Evolutionary conservation across 2,797 vertebrate species (phyloP), one percentile per base, ranked within the genome.

Genomic region (Cossypha niveicapilla): DNA sequence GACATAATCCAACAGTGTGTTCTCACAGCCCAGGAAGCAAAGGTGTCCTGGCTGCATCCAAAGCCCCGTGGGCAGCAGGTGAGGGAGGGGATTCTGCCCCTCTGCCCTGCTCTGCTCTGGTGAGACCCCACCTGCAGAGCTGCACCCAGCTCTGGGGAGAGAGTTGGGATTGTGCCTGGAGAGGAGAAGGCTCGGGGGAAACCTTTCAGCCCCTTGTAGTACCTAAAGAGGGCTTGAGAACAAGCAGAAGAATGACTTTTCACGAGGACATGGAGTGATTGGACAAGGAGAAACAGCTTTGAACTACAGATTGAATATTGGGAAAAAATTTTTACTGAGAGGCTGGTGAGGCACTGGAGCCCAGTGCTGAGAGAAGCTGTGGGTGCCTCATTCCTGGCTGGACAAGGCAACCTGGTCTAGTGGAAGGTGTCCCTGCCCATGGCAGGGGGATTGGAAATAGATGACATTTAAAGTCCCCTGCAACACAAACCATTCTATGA

Each of bases 391-490:
- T 13, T 13, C 30, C 6, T 56, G 27, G 18, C 1, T 61, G n/a
- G 10, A 21, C 0, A 2, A 13, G 30, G 30, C 5, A 51, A 0
- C 7, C 25, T 9, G 22, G n/a, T 28, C 34, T 32, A 22, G 4
- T 5, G 28, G 28, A 56, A 62, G 13, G 17, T 37, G 35, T 22
- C 35, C 8, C 23, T 48, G n/a, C 13, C 13, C 42, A 18, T 37
- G 48, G 42, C 16, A 82, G 13, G 4, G 19, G 6, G 7, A 3
- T 15, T 57, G 50, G 21, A 61, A 50, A 4, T 18, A 6, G 10
- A 13, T 22, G 11, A 25, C 11, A 15, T 57, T 57, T 32, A 50
- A 50, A 11, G 28, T 34, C 28, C 4, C 23, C 13, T 62, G 37
- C 28, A 80, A 24, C 34, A 25, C 44, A 63, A 80, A n/a, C 13